These are phyloP conservation scores for Tholera decimalis DNA, from an alignment of 2,888 invertebrate species.

Conservation along the genomic window DNA sequence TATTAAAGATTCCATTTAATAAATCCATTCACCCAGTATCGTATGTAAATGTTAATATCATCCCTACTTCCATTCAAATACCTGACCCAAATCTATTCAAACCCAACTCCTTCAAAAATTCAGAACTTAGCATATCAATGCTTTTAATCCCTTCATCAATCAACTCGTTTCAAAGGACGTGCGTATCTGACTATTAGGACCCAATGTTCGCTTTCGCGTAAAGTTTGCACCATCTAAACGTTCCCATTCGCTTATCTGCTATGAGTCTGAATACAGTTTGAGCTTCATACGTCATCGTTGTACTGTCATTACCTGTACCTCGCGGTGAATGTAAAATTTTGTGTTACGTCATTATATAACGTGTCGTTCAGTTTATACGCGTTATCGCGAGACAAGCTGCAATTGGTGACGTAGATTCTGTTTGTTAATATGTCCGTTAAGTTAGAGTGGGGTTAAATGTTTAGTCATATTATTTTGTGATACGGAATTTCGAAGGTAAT, in stretches of 20 bases:
- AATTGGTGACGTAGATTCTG: constrained; percentile 52
- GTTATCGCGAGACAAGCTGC: constrained; percentile 44
- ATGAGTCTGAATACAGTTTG: constrained; percentile 80
- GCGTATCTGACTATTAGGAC: constrained; percentile 23
- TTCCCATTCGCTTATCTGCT: constrained; percentile 82
- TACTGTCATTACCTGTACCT: constrained; percentile 77
- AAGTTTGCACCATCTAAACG: constrained; percentile 57
- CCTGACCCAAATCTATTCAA: constrained; percentile 14
- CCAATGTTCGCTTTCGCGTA: constrained; percentile 40
- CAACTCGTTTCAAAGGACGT: constrained; percentile 49
- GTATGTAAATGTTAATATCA: neutral
- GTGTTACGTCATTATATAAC: constrained; percentile 51
- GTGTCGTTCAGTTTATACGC: constrained; percentile 41
- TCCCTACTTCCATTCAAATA: constrained; percentile 28
- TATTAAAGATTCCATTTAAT: neutral
- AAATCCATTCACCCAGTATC: neutral
- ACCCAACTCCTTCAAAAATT: constrained; percentile 18
- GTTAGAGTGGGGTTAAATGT: constrained; percentile 6
- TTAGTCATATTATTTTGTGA: constrained; percentile 27
- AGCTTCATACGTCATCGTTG: constrained; percentile 79
- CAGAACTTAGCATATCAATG: constrained; percentile 46
- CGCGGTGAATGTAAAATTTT: constrained; percentile 61
- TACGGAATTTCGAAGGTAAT: constrained; percentile 18
- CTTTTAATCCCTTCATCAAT: constrained; percentile 53
- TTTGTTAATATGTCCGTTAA: constrained; percentile 35